phyloP scores from a whole-genome alignment of 2,113 vertebrate genomes.

The Hassar affinis region DNA sequence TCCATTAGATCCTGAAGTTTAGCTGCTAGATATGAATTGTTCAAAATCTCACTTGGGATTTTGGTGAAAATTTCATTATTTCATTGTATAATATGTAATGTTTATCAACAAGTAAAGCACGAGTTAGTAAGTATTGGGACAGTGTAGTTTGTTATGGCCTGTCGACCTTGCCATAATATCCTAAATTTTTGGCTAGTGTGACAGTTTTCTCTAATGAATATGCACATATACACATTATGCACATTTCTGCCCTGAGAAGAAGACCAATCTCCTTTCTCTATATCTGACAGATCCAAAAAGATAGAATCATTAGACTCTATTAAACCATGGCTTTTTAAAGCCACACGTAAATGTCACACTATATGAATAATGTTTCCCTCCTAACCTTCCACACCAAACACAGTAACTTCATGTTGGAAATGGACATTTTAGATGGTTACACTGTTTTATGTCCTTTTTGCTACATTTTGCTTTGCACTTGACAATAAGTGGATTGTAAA shows the following conservation, averaged over 20 bases:
- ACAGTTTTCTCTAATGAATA: not conserved
- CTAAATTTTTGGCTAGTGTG: not conserved
- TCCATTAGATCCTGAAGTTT: not conserved
- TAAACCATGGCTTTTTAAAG: not conserved
- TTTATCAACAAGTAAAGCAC: not conserved
- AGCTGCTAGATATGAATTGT: not conserved
- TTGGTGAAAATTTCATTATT: not conserved
- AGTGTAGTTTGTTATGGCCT: not conserved
- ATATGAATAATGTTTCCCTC: not conserved
- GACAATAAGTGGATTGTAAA: constrained; percentile 4
- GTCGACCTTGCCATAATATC: too few species aligned
- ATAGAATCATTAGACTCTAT: too few species aligned
- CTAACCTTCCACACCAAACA: not conserved
- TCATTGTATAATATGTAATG: not conserved
- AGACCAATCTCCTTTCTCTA: not conserved
- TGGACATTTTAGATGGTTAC: not conserved
- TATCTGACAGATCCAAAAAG: too few species aligned
- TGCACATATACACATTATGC: not conserved
- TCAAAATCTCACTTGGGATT: not conserved
- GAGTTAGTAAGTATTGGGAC: not conserved
- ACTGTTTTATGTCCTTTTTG: not conserved
- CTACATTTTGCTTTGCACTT: constrained; percentile 1
- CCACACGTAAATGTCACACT: not conserved
- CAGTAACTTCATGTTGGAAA: not conserved
- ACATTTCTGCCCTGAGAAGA: not conserved